Evolutionary conservation across 2,113 vertebrate species (phyloP), one percentile per base, ranked within the genome.

Genomic region (Monopterus albus): DNA sequence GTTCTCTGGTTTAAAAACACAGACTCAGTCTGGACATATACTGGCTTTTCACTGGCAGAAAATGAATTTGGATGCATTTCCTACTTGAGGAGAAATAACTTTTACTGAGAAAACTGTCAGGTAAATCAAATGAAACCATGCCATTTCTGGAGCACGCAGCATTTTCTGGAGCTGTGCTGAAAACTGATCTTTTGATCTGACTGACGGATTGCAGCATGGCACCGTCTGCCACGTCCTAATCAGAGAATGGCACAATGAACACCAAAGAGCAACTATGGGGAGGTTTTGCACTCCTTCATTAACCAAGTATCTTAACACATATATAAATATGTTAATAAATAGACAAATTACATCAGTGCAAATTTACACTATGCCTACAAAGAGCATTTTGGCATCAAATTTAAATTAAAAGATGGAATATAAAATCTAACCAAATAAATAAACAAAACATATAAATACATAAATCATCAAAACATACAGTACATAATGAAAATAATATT

Each of bases 261-360:
- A 87, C 83, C 74, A 28, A 87, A 87, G 74, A 85, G 89, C 90
- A 92, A 91, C 78, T 89, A 90, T 92, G 89, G 90, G 90, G 92
- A 92, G 90, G 90, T 87, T 92, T 92, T 88, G 78, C 85, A 92
- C 89, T 92, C 92, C 88, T 89, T 91, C 66, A 63, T 85, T 79
- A 85, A 88, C 76, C 81, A 78, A 89, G 78, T 71, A 82, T 76
- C 74, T 72, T 64, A 87, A 84, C 75, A 86, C 72, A 87, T 76
- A 74, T 82, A 89, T 75, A 90, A 84, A 82, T 87, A 89, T 78
- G 76, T 83, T 75, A 76, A 71, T 77, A 82, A 88, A 91, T 68
- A 89, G 78, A 88, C 66, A 87, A 67, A 88, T 73, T 67, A 90
- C 85, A 90, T 85, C 78, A 91, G 87, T 92, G 91, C 75, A 87